Base-by-base conservation (phyloP, 2,113 vertebrate species). In the Lepus americanus region DNA sequence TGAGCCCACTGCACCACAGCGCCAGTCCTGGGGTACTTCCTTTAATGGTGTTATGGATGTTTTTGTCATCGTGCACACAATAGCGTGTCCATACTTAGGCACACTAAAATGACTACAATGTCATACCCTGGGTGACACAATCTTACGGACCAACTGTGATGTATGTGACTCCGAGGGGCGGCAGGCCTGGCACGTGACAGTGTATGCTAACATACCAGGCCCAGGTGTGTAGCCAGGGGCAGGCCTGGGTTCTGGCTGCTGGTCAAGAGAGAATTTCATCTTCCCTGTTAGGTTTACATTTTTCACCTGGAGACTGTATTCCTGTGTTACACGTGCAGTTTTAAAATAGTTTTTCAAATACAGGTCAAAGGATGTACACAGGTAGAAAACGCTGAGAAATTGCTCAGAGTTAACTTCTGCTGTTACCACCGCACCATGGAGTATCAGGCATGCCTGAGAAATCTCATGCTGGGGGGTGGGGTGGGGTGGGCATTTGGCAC, bases 171-270 rank as follows among this genome's bases (percentile, higher is more conserved):
- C 55, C 5, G 44, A 44, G 44, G 44, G 44, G 44, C 6, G 6
- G 44, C 44, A 7, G 44, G 44, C 44, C 44, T 5, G 20, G 44
- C 22, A 0, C 22, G 4, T n/a, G 13, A 33, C 44, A 22, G 16
- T 51, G 20, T 29, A 1, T 1, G 27, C 17, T 27, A 5, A 25
- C 0, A 0, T 10, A 12, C 10, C 55, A 44, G 53, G 51, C 44
- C 82, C 2, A 19, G 79, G n/a, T 16, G 4, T n/a, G 51, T 3
- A 6, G 3, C 16, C 27, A n/a, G 19, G 53, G 31, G 66, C 12
- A 27, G 33, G 33, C 20, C 91, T 79, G 66, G 36, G 36, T 39
- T 87, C 39, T 39, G 12, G 25, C 9, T 6, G 0, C 2, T 55
- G 14, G 36, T 82, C n/a, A 74, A 90, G 27, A 70, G 33, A 81